Evolutionary conservation across 1,140 invertebrate species (phyloP), one percentile per base, ranked within the genome.

Genomic region (Conopomorpha cramerella): DNA sequence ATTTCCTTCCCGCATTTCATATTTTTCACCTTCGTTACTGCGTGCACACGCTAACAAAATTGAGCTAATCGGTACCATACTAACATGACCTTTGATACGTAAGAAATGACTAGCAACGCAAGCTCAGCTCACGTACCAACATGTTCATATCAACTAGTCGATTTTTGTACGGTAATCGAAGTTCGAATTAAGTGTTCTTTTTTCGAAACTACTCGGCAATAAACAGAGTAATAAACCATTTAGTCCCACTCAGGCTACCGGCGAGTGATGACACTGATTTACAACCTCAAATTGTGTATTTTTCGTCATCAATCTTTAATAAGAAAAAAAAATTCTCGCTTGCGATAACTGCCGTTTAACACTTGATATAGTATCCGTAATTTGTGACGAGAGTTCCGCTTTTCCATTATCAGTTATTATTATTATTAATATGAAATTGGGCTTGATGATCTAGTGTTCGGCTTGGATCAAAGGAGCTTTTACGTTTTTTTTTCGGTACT

Each of bases 331-430:
- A 57, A 58, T 55, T 47, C 56, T 57, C 53, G 58, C 49, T 51
- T 68, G 58, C 60, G 57, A 65, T 70, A 70, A 68, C 58, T 66
- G 62, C 56, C 65, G 61, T 68, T 74, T 74, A 72, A 62, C 70
- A 74, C 70, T 72, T 74, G 70, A 74, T 74, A 48, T 74, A 72
- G 70, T 74, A 67, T 72, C 60, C 46, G 57, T 74, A 74, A 74
- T 72, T 72, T 72, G 65, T 66, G 59, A 53, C 43, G 52, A 51
- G 43, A 50, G 55, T 52, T 51, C 59, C 4, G 49, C 48, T 68
- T 71, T 72, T 63, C 53, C 43, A 50, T 72, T 74, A 72, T 74
- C 70, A 74, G n/a, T n/a, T n/a, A n/a, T n/a, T n/a, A n/a, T n/a
- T n/a, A n/a, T n/a, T n/a, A 74, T 74, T 70, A 72, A 49, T 49